Percentiles rank a stretch among this genome's conserved stretches.
Evolutionary conservation across 2,113 vertebrate genomes (phyloP).

Genomic region (Setophaga kirtlandii): DNA sequence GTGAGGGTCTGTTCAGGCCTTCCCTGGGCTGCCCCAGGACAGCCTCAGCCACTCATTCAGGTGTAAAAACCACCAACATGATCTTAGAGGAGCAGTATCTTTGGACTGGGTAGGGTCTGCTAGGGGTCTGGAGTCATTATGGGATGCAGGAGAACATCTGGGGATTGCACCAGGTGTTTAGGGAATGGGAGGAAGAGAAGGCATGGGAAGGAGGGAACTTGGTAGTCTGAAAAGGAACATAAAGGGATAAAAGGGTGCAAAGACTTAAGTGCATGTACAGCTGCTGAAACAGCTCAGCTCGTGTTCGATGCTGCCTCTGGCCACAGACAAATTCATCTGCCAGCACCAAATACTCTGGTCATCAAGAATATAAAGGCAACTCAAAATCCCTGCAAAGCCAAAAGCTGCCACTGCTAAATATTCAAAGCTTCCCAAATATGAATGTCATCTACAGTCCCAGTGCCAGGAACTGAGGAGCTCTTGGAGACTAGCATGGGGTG

Average conservation of each 20-base stretch:
- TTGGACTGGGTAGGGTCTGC: neutral
- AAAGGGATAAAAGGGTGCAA: neutral
- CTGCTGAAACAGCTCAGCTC: neutral
- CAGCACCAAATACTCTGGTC: neutral
- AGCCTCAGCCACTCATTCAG: neutral
- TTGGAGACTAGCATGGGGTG: accelerated
- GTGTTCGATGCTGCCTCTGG: neutral
- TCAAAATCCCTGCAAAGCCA: neutral
- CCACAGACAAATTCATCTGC: neutral
- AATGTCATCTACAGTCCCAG: neutral
- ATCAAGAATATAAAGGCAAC: neutral
- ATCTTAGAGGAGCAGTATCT: neutral
- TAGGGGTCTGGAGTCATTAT: neutral
- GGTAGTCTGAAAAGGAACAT: neutral
- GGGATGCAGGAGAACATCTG: neutral
- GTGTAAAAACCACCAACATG: neutral
- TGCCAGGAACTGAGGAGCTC: neutral
- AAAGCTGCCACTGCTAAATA: neutral
- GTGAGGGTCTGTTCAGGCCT: neutral
- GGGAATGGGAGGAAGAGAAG: neutral
- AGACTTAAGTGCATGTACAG: neutral
- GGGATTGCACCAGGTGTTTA: neutral
- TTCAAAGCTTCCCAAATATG: neutral
- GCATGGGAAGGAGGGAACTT: neutral
- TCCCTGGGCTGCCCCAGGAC: neutral